Conservation (phyloP, 2,888 invertebrate genomes). For the Philereme vetulata region DNA sequence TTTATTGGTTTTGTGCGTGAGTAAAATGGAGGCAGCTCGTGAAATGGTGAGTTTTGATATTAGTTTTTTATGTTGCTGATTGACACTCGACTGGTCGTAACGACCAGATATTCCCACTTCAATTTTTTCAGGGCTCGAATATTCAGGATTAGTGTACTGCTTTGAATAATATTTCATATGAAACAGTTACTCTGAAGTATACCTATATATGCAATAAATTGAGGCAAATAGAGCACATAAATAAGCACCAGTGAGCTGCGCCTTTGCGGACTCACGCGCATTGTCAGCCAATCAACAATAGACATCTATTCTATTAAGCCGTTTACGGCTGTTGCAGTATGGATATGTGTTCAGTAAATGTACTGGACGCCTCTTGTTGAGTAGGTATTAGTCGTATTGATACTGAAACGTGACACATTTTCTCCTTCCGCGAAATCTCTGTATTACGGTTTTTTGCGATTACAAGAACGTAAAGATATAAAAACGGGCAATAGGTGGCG, state of each 20-base stretch:
- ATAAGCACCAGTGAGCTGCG: constrained; percentile 31
- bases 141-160: constrained; percentile 27
- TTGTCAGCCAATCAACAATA: constrained; percentile 73
- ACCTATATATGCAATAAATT: constrained; percentile 19
- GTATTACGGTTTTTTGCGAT: constrained; percentile 4
- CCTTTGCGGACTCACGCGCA: constrained; percentile 60
- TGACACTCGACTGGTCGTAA: constrained; percentile 34
- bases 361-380: constrained; percentile 28
- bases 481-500: constrained; percentile 26
- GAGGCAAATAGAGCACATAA: constrained; percentile 21
- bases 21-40: constrained; percentile 60
- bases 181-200: constrained; percentile 8
- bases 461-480: constrained; percentile 4
- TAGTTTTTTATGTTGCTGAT: constrained; percentile 33
- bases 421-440: constrained; percentile 8
- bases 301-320: constrained; percentile 69
- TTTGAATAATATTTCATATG: constrained; percentile 20
- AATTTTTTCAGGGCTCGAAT: constrained; percentile 30
- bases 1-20: constrained; percentile 73
- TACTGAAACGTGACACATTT: constrained; percentile 10
- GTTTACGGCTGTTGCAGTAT: constrained; percentile 67
- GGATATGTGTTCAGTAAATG: constrained; percentile 65
- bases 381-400: constrained; percentile 18
- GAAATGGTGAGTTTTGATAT: constrained; percentile 66
- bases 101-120: constrained; percentile 36